Conservation (phyloP, 2,113 vertebrate species). For the Hydrochoerus hydrochaeris region DNA sequence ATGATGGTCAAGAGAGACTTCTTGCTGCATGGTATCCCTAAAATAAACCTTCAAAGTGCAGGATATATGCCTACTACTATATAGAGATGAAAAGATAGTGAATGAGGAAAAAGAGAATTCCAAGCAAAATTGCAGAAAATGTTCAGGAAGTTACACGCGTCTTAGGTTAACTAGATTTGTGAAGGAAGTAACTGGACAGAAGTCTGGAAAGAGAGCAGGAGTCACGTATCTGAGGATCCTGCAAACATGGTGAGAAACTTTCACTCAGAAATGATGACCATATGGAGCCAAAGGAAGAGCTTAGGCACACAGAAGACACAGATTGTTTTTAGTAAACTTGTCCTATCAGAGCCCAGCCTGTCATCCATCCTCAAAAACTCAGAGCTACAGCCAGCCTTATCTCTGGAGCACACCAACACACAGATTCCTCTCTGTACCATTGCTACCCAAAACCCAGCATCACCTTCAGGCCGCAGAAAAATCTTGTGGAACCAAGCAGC, state of each 20-base stretch:
- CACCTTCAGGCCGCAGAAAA: not conserved
- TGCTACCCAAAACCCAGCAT: not conserved
- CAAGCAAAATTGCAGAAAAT: not conserved
- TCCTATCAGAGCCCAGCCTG: not conserved
- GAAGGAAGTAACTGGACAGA: not conserved
- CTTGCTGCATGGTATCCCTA: not conserved
- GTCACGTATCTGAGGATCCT: not conserved
- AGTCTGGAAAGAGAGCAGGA: not conserved
- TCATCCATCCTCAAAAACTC: not conserved
- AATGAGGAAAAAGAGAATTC: not conserved
- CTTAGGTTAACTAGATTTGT: not conserved
- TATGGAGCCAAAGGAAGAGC: not conserved
- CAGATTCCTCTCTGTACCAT: rapidly evolving
- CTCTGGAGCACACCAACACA: not conserved
- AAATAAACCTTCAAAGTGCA: not conserved
- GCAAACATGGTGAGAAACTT: not conserved
- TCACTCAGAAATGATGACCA: not conserved
- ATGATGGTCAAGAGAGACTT: not conserved
- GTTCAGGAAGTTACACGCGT: not conserved
- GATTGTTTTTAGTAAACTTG: not conserved
- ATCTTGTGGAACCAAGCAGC: not conserved
- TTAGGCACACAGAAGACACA: not conserved
- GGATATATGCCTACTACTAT: too few relatives aligned
- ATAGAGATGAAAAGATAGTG: not conserved
- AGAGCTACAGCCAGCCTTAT: not conserved